Percentiles rank a stretch among this genome's conserved stretches.
Evolutionary conservation across 2,113 vertebrate genomes (phyloP).

Genomic region (Melanerpes formicivorus): DNA sequence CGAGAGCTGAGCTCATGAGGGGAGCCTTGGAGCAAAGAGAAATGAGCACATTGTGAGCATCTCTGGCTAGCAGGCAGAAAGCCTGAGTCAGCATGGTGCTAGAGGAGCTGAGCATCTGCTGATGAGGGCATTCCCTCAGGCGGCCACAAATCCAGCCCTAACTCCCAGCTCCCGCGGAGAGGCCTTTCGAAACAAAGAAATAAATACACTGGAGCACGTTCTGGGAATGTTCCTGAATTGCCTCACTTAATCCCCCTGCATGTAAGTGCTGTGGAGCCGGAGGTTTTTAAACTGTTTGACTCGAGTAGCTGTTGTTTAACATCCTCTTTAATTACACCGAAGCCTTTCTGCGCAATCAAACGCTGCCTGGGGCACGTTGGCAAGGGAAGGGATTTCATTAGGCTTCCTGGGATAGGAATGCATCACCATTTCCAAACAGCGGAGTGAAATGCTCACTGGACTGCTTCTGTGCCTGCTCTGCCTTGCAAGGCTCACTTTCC

Average conservation of each 20-base stretch:
- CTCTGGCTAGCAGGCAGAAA: not conserved
- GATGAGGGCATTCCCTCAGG: not conserved
- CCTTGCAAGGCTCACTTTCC: not conserved
- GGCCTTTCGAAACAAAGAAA: rapidly evolving
- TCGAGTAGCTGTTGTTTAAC: conserved; percentile 56
- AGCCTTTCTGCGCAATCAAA: conserved; percentile 34
- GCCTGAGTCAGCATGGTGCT: not conserved
- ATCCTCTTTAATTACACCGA: conserved; percentile 53
- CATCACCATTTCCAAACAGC: not conserved
- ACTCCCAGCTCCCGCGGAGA: not conserved
- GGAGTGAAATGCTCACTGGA: conserved; percentile 21
- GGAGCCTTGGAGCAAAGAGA: not conserved
- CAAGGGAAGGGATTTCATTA: conserved; percentile 36
- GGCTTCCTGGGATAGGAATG: not conserved
- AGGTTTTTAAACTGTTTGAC: conserved; percentile 21
- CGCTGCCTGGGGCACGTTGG: conserved; percentile 21
- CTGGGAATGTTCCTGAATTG: not conserved
- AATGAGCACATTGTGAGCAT: not conserved
- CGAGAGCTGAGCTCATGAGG: not conserved
- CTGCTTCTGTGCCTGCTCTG: not conserved
- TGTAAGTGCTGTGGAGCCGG: not conserved
- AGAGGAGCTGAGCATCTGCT: not conserved
- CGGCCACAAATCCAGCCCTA: not conserved
- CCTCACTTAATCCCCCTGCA: not conserved
- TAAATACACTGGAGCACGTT: not conserved